Percentiles rank a stretch among this genome's conserved stretches.
Evolutionary conservation across 2,113 vertebrate species (phyloP).

Genomic region (Malurus elegans): DNA sequence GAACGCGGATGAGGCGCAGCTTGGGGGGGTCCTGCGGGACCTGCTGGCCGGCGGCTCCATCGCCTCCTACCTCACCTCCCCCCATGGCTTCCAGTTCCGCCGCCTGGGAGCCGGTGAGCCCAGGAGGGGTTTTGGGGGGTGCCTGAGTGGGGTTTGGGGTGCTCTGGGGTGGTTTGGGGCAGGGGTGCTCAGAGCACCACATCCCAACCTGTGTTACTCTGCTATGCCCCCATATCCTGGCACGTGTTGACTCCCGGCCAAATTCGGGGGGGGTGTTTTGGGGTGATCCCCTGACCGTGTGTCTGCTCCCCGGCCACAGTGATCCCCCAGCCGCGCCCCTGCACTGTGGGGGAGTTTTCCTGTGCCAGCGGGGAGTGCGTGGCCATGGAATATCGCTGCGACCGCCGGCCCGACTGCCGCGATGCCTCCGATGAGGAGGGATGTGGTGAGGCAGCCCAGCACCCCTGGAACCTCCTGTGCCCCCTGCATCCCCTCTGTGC

Average conservation of each 20-base stretch:
- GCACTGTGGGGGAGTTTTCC: not conserved
- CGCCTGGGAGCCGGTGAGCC: not conserved
- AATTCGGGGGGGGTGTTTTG: fast-evolving
- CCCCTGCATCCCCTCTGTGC: too few relatives aligned
- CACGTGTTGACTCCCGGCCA: fast-evolving
- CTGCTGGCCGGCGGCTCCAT: not conserved
- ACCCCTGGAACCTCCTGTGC: too few relatives aligned
- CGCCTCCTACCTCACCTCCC: not conserved
- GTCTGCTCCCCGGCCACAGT: not conserved
- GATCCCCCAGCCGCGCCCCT: not conserved
- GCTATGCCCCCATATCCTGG: fast-evolving
- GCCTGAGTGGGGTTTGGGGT: not conserved
- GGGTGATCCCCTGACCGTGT: not conserved
- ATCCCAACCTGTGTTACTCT: fast-evolving
- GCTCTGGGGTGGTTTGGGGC: fast-evolving
- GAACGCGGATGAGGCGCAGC: not conserved
- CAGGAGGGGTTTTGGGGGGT: not conserved
- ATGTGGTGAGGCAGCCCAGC: not conserved
- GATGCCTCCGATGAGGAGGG: not conserved
- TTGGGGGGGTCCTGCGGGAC: not conserved
- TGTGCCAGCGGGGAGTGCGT: not conserved
- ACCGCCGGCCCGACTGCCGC: not conserved
- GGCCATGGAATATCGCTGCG: not conserved
- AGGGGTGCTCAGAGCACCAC: fast-evolving
- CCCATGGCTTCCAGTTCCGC: constrained; percentile 1